Percentiles rank a stretch among this genome's conserved stretches.
Conservation (phyloP, 2,888 invertebrate species). For the Dryomyza anilis region DNA sequence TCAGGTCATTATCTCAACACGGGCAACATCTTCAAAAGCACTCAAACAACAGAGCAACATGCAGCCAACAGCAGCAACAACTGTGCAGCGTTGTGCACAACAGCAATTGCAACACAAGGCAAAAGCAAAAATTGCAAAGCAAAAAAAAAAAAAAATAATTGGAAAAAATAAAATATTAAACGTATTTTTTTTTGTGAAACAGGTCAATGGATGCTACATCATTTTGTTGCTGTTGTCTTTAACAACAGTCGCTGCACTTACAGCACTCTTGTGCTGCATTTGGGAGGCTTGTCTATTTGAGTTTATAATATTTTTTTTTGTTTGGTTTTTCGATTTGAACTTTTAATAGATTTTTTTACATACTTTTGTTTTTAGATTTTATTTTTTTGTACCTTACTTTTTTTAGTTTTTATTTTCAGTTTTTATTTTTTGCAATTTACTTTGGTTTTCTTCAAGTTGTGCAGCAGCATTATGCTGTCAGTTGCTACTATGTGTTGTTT, state of each 20-base stretch:
- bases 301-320: conserved; percentile 16
- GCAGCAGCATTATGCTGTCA: conserved; percentile 18
- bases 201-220: conserved; percentile 33
- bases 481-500: conserved; percentile 13
- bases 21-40: not conserved
- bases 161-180: not conserved
- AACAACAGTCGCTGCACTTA: not conserved
- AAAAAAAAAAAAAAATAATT: not conserved
- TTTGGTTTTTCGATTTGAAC: conserved; percentile 2
- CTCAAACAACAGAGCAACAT: not conserved
- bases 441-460: not conserved
- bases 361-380: not conserved
- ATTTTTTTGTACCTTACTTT: not conserved
- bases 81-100: not conserved
- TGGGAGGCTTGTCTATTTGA: not conserved
- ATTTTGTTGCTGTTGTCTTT: not conserved
- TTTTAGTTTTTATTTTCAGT: not conserved
- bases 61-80: not conserved
- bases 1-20: not conserved
- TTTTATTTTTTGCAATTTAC: not conserved
- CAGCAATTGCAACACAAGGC: not conserved
- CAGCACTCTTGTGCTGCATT: conserved; percentile 30
- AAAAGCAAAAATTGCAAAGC: not conserved
- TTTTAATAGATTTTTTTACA: not conserved
- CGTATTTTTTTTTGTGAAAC: conserved; percentile 22